Conservation (phyloP, 2,797 vertebrate genomes). For the Protosalanx chinensis region DNA sequence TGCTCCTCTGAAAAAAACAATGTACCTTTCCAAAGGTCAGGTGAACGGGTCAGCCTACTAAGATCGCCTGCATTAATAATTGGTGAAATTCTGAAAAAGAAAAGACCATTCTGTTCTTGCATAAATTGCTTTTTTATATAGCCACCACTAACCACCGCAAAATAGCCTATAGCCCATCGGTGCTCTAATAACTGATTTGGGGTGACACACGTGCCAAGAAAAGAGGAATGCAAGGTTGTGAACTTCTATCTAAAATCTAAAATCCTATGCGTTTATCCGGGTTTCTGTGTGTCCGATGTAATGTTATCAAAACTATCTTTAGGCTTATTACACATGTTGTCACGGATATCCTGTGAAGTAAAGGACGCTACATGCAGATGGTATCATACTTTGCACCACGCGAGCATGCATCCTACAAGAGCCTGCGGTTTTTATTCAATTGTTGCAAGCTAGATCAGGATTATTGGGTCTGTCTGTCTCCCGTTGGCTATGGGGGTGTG, state of each 20-base stretch:
- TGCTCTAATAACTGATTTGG: too few relatives aligned
- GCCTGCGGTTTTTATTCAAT: not conserved
- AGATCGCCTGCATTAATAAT: too few relatives aligned
- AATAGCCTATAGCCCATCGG: too few relatives aligned
- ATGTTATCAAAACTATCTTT: not conserved
- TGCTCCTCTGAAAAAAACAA: constrained; percentile 1
- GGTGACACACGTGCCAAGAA: too few relatives aligned
- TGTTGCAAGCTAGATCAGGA: not conserved
- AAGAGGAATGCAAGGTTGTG: too few relatives aligned
- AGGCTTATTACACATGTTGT: not conserved
- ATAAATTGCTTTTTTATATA: too few relatives aligned
- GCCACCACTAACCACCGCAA: too few relatives aligned
- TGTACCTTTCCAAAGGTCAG: constrained; percentile 25
- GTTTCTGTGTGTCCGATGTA: not conserved
- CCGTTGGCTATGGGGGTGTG: not conserved
- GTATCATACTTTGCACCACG: constrained; percentile 13
- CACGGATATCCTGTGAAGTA: not conserved
- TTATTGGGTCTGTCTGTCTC: not conserved
- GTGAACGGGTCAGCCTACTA: constrained; percentile 6
- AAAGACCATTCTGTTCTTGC: too few relatives aligned
- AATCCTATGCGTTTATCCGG: not conserved
- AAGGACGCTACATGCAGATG: not conserved
- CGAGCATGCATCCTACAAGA: not conserved
- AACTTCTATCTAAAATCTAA: not conserved
- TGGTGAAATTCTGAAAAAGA: too few relatives aligned